Evolutionary conservation across 2,113 vertebrate genomes (phyloP).

Genomic region (Xerus inauris): DNA sequence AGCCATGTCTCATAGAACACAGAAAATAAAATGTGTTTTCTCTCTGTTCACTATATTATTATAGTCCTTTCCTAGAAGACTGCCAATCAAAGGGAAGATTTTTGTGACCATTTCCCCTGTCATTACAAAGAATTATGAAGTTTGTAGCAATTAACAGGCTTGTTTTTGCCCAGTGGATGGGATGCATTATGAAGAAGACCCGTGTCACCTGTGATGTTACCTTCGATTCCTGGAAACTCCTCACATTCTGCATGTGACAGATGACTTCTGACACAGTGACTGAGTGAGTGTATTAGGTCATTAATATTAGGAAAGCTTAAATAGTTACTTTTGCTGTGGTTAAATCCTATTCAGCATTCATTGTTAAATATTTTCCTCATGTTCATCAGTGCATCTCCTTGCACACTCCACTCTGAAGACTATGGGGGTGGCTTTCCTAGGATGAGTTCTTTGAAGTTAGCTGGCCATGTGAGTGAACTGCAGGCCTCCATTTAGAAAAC

Average conservation of each 20-base stretch:
- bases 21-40: neutral
- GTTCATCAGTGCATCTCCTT: neutral
- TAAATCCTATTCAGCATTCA: neutral
- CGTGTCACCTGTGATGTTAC: neutral
- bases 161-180: neutral
- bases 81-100: neutral
- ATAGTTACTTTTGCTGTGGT: neutral
- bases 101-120: neutral
- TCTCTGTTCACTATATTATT: neutral
- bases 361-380: neutral
- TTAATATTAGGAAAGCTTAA: neutral
- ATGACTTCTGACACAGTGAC: neutral
- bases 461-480: neutral
- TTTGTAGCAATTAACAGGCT: constrained; percentile 38
- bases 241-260: neutral
- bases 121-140: constrained; percentile 20
- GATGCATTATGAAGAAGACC: neutral
- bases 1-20: neutral
- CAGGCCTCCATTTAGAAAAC: neutral
- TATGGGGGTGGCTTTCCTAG: neutral
- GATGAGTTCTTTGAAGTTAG: neutral
- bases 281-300: neutral
- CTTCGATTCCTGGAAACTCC: neutral
- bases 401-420: neutral
- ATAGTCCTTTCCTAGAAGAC: constrained; percentile 11